These are phyloP conservation scores for Ametastegia equiseti DNA, from an alignment of 2,888 invertebrate species.

Conservation along the genomic window DNA sequence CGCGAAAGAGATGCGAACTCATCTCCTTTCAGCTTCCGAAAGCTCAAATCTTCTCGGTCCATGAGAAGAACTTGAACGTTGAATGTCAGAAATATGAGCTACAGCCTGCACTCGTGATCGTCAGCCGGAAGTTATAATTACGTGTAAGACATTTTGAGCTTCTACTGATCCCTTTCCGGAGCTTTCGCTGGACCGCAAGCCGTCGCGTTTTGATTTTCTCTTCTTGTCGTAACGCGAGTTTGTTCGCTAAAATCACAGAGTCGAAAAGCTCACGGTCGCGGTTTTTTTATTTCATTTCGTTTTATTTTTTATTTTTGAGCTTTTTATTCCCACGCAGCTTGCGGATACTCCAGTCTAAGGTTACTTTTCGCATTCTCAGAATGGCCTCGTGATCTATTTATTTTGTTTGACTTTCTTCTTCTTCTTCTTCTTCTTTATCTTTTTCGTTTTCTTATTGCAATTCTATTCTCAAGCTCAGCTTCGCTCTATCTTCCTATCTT, in stretches of 20 bases:
- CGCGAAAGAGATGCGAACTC: too few relatives aligned
- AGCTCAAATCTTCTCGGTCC: slow-evolving; percentile 3
- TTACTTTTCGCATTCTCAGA: neutral
- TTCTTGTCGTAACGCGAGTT: slow-evolving; percentile 15
- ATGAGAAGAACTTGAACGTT: neutral
- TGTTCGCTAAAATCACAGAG: neutral
- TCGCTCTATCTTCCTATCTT: too few relatives aligned
- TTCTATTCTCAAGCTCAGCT: too few relatives aligned
- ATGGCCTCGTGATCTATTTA: neutral
- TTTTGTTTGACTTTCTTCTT: neutral
- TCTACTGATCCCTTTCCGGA: too few relatives aligned
- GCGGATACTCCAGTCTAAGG: too few relatives aligned
- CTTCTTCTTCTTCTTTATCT: neutral
- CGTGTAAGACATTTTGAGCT: neutral
- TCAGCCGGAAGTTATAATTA: slow-evolving; percentile 46
- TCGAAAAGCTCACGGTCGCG: neutral
- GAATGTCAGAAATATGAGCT: slow-evolving; percentile 37
- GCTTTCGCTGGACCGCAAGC: neutral
- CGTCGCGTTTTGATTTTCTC: slow-evolving; percentile 8
- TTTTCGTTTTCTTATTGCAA: neutral
- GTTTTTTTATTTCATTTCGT: too few relatives aligned
- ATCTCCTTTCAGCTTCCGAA: too few relatives aligned
- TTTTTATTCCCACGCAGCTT: neutral
- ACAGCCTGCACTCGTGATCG: neutral
- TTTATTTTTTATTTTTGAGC: neutral